Conservation (phyloP, 30 jellyfish, hydroid and myxozoan species). For the Chrysaora quinquecirrha region DNA sequence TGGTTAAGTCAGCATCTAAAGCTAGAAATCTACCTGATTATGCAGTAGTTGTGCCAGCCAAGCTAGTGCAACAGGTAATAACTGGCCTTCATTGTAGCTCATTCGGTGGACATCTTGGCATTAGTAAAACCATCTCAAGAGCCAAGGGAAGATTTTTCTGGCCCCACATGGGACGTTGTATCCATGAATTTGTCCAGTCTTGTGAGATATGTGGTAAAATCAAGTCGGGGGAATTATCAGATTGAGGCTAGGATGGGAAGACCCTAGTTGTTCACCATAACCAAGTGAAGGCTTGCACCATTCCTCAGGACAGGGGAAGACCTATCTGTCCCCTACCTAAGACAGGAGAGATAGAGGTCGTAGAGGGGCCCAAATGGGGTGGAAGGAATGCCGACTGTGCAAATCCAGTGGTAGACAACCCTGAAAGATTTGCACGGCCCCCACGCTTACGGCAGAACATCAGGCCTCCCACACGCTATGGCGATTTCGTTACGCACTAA, state of each 20-base stretch:
- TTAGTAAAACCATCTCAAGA: slow-evolving; percentile 22
- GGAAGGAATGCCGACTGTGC: no score
- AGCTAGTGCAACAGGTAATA: slow-evolving; percentile 19
- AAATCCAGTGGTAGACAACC: no score
- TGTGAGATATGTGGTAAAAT: slow-evolving; percentile 47
- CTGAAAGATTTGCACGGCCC: no score
- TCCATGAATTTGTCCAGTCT: slow-evolving; percentile 7
- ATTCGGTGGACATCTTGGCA: slow-evolving; percentile 59
- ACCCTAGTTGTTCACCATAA: background rate
- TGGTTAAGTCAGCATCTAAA: background rate
- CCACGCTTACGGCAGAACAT: no score
- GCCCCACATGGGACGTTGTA: slow-evolving; percentile 38
- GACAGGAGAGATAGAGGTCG: background rate
- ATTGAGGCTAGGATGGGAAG: background rate
- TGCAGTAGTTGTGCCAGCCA: slow-evolving; percentile 44
- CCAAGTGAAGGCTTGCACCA: background rate
- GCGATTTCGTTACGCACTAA: no score
- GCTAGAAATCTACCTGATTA: slow-evolving; percentile 8
- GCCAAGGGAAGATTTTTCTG: slow-evolving; percentile 42
- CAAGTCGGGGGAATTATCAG: background rate
- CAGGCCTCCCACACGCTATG: no score
- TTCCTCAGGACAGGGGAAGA: background rate
- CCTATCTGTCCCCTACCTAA: background rate
- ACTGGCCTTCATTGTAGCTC: slow-evolving; percentile 48
- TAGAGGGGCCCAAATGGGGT: no score